Percentiles rank a stretch among this genome's conserved stretches.
These are phyloP conservation scores for Caenorhabditis sp. DNA, from an alignment of 2,888 invertebrate species.

Conservation along the genomic window DNA sequence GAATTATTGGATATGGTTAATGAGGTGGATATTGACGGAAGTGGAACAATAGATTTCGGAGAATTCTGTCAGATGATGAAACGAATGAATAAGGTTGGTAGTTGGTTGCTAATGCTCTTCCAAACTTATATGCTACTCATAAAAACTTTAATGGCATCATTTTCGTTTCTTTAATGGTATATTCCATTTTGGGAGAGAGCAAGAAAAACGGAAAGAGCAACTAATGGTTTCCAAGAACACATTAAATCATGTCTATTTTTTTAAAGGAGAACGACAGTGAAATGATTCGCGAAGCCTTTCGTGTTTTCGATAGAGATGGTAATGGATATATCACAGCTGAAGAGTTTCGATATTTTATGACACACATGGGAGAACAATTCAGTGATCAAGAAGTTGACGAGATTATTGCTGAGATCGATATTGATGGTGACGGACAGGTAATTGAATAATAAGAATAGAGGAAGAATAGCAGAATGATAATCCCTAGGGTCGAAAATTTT, in stretches of 20 bases:
- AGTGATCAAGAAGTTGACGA: constrained; percentile 71
- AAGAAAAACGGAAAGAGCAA: not conserved
- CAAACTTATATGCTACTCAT: not conserved
- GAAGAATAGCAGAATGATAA: not conserved
- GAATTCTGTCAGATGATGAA: constrained; percentile 72
- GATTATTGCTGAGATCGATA: constrained; percentile 71
- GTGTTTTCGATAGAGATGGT: constrained; percentile 71
- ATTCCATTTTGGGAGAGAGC: not conserved
- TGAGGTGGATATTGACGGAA: constrained; percentile 71
- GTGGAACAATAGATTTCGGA: constrained; percentile 69
- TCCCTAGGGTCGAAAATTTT: not conserved
- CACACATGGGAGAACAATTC: constrained; percentile 71
- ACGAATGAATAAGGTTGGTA: constrained; percentile 66
- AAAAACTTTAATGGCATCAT: constrained; percentile 3
- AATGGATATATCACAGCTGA: constrained; percentile 71
- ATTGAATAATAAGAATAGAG: not conserved
- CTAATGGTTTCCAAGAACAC: too few species aligned
- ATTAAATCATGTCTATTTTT: too few species aligned
- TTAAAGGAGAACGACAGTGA: constrained; percentile 71
- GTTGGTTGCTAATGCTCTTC: not conserved
- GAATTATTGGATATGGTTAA: constrained; percentile 71
- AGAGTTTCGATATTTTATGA: constrained; percentile 71
- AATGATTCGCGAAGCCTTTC: constrained; percentile 71
- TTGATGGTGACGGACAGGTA: constrained; percentile 71
- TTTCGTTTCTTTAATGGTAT: constrained; percentile 4